Evolutionary conservation across 2,888 invertebrate species (phyloP).

Genomic region (Tachina grossa): DNA sequence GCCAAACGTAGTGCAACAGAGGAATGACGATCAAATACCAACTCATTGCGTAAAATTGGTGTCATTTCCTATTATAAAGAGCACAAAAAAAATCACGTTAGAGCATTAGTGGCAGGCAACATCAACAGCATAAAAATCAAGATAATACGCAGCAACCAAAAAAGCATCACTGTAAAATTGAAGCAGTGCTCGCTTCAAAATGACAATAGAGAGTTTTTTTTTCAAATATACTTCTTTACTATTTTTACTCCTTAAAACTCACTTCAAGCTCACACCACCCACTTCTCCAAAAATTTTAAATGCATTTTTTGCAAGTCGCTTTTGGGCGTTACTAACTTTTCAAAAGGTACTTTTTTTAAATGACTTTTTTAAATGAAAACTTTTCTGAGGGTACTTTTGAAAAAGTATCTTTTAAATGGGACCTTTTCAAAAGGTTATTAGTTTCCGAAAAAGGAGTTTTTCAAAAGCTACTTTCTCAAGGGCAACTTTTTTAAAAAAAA

Average conservation of each 20-base stretch:
- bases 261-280: too few relatives aligned
- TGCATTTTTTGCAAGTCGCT: too few relatives aligned
- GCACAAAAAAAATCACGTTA: background rate
- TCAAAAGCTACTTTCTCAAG: too few relatives aligned
- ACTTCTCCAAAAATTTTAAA: too few relatives aligned
- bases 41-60: constrained; percentile 91
- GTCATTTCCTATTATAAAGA: constrained; percentile 85
- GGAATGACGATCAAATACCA: constrained; percentile 91
- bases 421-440: too few relatives aligned
- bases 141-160: background rate
- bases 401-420: too few relatives aligned
- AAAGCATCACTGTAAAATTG: background rate
- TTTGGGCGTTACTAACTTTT: too few relatives aligned
- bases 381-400: too few relatives aligned
- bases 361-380: background rate
- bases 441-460: too few relatives aligned
- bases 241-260: background rate
- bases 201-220: too few relatives aligned
- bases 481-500: background rate
- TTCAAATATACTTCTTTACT: too few relatives aligned
- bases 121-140: constrained; percentile 8
- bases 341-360: background rate
- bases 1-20: constrained; percentile 88
- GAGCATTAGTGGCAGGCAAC: background rate
- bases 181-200: background rate